Percentiles rank a stretch among this genome's conserved stretches.
Conservation (phyloP, 2,888 invertebrate genomes). For the Ophioninae sp. region DNA sequence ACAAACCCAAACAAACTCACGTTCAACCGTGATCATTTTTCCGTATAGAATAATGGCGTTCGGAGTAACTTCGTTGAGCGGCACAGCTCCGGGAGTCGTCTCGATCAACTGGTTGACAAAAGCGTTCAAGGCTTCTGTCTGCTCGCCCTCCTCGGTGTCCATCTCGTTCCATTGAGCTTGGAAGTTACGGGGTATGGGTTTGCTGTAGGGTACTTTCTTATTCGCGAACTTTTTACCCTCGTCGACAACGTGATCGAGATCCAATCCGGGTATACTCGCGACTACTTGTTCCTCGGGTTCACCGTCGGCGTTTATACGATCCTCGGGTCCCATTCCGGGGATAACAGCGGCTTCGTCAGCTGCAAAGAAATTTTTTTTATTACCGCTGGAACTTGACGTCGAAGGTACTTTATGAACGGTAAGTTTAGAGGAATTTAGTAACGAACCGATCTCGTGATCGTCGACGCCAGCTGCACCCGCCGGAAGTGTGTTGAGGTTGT, state of each 20-base stretch:
- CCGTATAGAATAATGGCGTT: constrained; percentile 92
- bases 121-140: constrained; percentile 83
- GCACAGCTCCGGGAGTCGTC: constrained; percentile 90
- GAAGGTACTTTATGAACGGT: too few relatives aligned
- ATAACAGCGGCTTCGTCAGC: constrained; percentile 91
- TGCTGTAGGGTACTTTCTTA: constrained; percentile 95
- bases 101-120: constrained; percentile 88
- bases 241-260: constrained; percentile 88
- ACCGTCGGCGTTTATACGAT: constrained; percentile 87
- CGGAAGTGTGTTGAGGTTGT: constrained; percentile 95
- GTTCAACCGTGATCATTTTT: constrained; percentile 90
- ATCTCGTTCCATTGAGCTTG: constrained; percentile 98
- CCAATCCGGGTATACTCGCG: constrained; percentile 90
- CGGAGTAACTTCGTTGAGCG: constrained; percentile 89
- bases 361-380: constrained; percentile 61
- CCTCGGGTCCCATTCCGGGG: constrained; percentile 99
- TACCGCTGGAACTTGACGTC: too few relatives aligned
- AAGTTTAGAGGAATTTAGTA: constrained; percentile 23
- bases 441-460: constrained; percentile 86
- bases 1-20: constrained; percentile 79
- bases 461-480: constrained; percentile 89
- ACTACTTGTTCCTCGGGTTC: constrained; percentile 68
- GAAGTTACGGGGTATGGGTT: constrained; percentile 97
- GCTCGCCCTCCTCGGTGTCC: constrained; percentile 81
- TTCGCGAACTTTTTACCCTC: constrained; percentile 85